Base-by-base conservation (phyloP, 2,888 invertebrate species). In the Thera obeliscata region DNA sequence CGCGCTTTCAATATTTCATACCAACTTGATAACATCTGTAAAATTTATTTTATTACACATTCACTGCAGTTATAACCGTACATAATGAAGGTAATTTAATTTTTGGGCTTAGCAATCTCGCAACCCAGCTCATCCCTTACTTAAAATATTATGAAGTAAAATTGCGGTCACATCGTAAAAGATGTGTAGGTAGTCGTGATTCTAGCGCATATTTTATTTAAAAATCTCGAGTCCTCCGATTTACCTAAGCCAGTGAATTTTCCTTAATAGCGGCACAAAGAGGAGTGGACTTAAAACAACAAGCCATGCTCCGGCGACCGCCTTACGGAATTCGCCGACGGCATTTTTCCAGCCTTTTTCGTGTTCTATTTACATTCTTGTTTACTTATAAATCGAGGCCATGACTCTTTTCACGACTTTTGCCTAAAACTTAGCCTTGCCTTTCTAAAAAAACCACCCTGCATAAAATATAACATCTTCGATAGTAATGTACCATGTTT, bases 341-440 rank as follows among this genome's bases (percentile, higher is more conserved):
- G 89, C 89, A 84, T 87, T 91, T 88, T 85, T 79, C 89, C 93
- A 87, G 87, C 93, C 93, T 89, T 91, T 93, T 93, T 85, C 91
- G 80, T 93, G 93, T 93, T 86, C 22, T 22, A 22, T 22, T 22
- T 22, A 0, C 22, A 22, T 22, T 22, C 22, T 22, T 22, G 22
- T 22, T 22, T 22, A 22, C 22, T 22, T 22, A 22, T 22, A 22
- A 22, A 1, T 22, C 22, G 22, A 22, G 22, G 22, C 0, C 22
- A 22, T 22, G 22, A 22, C 22, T 22, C 22, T 22, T 22, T 22
- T 22, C 22, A 22, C 22, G 22, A 22, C 22, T 22, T 22, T 22
- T 22, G 0, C 22, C 22, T 22, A 22, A 22, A 22, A 22, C 22
- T 22, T 22, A 1, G 22, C 22, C 22, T 22, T 22, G 22, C 22